A percentile compares a stretch with the other conserved stretches of the same genome.
phyloP scores from a whole-genome alignment of 2,888 invertebrate genomes.

The Zaprionus bogoriensis region DNA sequence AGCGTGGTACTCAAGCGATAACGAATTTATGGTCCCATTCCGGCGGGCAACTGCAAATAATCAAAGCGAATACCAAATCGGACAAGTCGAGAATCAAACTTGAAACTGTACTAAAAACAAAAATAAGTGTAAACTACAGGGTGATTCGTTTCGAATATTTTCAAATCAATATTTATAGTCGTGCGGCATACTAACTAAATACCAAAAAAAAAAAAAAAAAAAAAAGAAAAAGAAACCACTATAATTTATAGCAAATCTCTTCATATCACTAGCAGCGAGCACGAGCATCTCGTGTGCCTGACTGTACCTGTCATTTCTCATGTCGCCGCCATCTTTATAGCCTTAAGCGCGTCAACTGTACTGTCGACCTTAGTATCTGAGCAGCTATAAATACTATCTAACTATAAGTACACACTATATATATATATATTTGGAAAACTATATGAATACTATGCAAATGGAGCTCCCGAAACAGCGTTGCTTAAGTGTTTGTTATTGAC shows the following conservation, averaged over 20 bases:
- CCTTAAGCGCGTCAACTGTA: conserved; percentile 33
- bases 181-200: not conserved
- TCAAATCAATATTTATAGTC: conserved; percentile 10
- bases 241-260: conserved; percentile 25
- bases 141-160: conserved; percentile 34
- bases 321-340: conserved; percentile 37
- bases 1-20: conserved; percentile 21
- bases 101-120: not conserved
- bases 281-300: conserved; percentile 17
- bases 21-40: conserved; percentile 45
- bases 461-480: conserved; percentile 12
- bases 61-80: not conserved
- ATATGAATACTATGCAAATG: conserved; percentile 17
- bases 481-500: conserved; percentile 39
- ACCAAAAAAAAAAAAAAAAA: no score
- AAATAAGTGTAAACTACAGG: conserved; percentile 40
- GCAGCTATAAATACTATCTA: conserved; percentile 3
- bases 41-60: conserved; percentile 21
- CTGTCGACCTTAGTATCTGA: conserved; percentile 29
- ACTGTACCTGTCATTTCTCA: conserved; percentile 58
- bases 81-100: not conserved
- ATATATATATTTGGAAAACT: conserved; percentile 24
- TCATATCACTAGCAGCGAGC: conserved; percentile 53
- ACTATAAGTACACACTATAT: conserved; percentile 11
- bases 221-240: no score